Percentiles rank a stretch among this genome's conserved stretches.
phyloP scores from a whole-genome alignment of 2,797 vertebrate genomes.

The Pteronotus mesoamericanus region DNA sequence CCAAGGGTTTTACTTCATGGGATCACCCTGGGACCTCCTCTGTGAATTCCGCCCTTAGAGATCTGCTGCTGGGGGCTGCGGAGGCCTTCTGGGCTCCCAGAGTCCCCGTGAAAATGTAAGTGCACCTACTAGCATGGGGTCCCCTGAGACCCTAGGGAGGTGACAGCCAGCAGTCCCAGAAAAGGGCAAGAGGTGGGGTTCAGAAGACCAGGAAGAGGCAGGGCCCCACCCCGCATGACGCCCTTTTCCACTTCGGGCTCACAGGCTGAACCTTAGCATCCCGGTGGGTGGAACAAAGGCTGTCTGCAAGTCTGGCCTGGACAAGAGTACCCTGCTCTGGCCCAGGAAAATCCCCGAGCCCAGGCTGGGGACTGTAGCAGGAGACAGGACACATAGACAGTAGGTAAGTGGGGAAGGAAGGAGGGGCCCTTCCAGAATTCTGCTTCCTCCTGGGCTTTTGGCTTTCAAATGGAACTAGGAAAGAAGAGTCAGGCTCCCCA shows the following conservation, averaged over 20 bases:
- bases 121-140: not conserved
- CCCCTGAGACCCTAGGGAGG: not conserved
- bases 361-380: not conserved
- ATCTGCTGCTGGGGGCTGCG: not conserved
- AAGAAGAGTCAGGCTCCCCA: not conserved
- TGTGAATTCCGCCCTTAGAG: not conserved
- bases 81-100: not conserved
- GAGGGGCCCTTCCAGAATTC: not conserved
- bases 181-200: not conserved
- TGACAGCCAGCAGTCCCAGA: not conserved
- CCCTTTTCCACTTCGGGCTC: not conserved
- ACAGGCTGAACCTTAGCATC: not conserved
- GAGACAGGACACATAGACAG: not conserved
- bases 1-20: not conserved
- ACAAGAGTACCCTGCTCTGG: not conserved
- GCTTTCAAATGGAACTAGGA: not conserved
- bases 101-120: not conserved
- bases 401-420: not conserved
- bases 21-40: not conserved
- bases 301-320: not conserved
- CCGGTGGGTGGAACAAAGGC: not conserved
- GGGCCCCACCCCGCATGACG: rapidly evolving
- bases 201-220: not conserved
- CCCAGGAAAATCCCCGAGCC: not conserved
- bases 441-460: not conserved